Conservation (phyloP, 2,797 vertebrate genomes). For the Chelon auratus region DNA sequence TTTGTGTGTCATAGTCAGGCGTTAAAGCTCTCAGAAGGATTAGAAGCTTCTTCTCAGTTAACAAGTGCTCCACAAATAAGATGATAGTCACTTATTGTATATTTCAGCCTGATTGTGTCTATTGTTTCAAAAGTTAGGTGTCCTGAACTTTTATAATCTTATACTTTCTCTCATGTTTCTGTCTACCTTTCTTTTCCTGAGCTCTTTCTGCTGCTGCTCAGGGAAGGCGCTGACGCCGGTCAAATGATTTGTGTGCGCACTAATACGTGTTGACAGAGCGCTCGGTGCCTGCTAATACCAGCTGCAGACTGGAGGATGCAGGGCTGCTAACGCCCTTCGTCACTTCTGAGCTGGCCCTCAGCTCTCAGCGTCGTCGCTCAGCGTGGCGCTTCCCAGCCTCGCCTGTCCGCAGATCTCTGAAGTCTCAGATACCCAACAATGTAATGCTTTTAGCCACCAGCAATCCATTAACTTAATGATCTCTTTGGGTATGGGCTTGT, state of each 20-base stretch:
- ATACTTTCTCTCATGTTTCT: neutral
- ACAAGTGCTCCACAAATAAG: conserved; percentile 34
- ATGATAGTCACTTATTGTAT: neutral
- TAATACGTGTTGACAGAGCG: conserved; percentile 67
- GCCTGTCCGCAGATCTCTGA: conserved; percentile 20
- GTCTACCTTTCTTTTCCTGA: conserved; percentile 4
- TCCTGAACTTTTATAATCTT: neutral
- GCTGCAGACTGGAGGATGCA: conserved; percentile 67
- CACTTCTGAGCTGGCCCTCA: conserved; percentile 33
- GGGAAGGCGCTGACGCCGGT: conserved; percentile 36
- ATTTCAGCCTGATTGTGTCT: neutral
- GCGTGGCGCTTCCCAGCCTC: conserved; percentile 16
- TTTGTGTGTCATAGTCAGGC: conserved; percentile 35
- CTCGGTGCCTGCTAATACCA: conserved; percentile 69
- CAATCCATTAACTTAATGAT: conserved; percentile 75
- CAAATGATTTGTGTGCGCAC: conserved; percentile 61
- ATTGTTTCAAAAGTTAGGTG: neutral
- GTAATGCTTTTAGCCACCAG: conserved; percentile 57
- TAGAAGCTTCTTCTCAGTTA: conserved; percentile 3
- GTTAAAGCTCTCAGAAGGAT: conserved; percentile 33
- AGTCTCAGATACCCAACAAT: conserved; percentile 22
- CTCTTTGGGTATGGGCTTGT: conserved; percentile 50
- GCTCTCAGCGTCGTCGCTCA: conserved; percentile 19
- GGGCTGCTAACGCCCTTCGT: conserved; percentile 59
- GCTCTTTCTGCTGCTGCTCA: conserved; percentile 6